Percentiles rank a stretch among this genome's conserved stretches.
Conservation (phyloP, 2,113 vertebrate species). For the Uropsilus gracilis region DNA sequence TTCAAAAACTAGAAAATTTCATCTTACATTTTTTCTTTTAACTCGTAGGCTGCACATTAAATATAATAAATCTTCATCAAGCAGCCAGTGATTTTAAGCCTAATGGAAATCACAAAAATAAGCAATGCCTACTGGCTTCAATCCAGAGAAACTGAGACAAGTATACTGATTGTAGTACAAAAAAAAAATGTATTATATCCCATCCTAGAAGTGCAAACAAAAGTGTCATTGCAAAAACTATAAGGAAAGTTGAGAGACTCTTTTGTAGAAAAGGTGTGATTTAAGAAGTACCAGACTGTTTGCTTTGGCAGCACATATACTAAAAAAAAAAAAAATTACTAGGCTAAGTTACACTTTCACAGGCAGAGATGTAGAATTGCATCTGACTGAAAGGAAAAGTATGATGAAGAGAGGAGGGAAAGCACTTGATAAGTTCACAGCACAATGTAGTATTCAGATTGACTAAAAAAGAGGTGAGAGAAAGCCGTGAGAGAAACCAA, state of each 20-base stretch:
- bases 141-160: background rate
- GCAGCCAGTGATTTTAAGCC: background rate
- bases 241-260: background rate
- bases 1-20: background rate
- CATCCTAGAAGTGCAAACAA: background rate
- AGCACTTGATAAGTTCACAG: background rate
- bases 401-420: background rate
- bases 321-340: too few species aligned
- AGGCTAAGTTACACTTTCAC: background rate
- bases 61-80: background rate
- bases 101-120: background rate
- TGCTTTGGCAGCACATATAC: too few species aligned
- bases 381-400: background rate
- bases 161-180: background rate
- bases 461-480: background rate
- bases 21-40: conserved; percentile 22
- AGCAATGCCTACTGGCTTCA: background rate
- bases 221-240: background rate
- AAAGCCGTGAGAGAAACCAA: background rate
- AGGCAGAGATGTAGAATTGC: background rate
- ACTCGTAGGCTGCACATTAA: background rate
- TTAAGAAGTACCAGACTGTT: background rate
- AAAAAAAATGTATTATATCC: background rate
- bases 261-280: background rate
- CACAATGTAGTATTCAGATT: background rate